phyloP scores from a whole-genome alignment of 92 coral and sea anemone genomes.

The Porites cylindrica region DNA sequence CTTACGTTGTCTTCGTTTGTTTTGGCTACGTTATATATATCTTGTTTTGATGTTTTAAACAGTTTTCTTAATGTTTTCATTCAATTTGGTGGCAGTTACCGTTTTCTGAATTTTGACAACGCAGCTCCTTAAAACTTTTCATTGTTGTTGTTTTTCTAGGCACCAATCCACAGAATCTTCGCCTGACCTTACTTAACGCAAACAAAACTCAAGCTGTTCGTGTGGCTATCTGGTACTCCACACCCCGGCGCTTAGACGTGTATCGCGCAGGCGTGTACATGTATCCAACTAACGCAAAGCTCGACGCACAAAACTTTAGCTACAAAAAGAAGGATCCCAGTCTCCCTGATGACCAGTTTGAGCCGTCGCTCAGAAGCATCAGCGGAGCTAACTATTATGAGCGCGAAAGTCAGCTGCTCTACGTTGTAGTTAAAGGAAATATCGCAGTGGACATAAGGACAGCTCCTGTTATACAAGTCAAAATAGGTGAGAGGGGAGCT shows the following conservation, averaged over 20 bases:
- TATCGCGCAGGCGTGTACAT: conserved; percentile 83
- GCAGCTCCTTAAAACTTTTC: too few species aligned
- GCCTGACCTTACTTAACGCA: conserved; percentile 79
- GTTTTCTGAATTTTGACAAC: too few species aligned
- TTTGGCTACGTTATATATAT: too few species aligned
- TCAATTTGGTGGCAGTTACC: too few species aligned
- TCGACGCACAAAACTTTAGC: conserved; percentile 71
- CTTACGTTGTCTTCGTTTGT: too few species aligned
- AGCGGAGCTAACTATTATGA: conserved; percentile 93
- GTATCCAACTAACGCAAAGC: conserved; percentile 83
- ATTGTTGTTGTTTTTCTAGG: conserved; percentile 36
- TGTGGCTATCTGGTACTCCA: conserved; percentile 83
- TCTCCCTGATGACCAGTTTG: conserved; percentile 90
- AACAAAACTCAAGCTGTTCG: conserved; percentile 73
- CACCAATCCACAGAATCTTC: conserved; percentile 84
- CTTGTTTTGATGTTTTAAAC: too few species aligned
- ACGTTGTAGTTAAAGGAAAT: conserved; percentile 84
- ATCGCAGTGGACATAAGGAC: conserved; percentile 88
- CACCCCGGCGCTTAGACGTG: conserved; percentile 87
- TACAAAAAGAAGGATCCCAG: conserved; percentile 74
- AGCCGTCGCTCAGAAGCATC: conserved; percentile 80
- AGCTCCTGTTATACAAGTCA: conserved; percentile 86
- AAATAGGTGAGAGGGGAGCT: conserved; percentile 57
- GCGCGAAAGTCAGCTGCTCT: conserved; percentile 71
- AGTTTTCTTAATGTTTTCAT: too few species aligned